A percentile compares a stretch with the other conserved stretches of the same genome.
Conservation (phyloP, 2,797 vertebrate genomes). For the Bovichtus variegatus region DNA sequence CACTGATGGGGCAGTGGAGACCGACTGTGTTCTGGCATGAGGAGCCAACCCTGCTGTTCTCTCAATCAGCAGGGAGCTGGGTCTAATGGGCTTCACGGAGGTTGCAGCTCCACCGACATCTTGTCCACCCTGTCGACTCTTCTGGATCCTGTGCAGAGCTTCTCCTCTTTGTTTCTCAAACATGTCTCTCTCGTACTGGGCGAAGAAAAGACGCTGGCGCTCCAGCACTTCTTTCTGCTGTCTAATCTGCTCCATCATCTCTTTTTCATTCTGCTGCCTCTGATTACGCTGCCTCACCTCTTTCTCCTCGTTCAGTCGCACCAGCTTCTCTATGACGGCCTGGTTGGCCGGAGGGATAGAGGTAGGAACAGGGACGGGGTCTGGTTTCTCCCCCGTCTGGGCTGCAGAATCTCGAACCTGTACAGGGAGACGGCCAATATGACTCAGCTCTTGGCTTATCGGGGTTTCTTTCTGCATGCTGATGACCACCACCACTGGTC, state of each 20-base stretch:
- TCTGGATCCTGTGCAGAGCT: constrained; percentile 86
- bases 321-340: constrained; percentile 82
- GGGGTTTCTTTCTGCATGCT: constrained; percentile 85
- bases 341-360: constrained; percentile 53
- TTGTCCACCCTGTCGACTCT: constrained; percentile 73
- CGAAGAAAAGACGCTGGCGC: constrained; percentile 88
- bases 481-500: constrained; percentile 86
- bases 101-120: constrained; percentile 3
- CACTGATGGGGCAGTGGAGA: constrained; percentile 51
- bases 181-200: constrained; percentile 84
- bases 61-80: constrained; percentile 82
- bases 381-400: constrained; percentile 56
- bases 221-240: constrained; percentile 91
- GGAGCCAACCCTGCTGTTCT: constrained; percentile 63
- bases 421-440: constrained; percentile 38
- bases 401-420: constrained; percentile 62
- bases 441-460: constrained; percentile 51
- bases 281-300: constrained; percentile 91
- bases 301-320: constrained; percentile 92
- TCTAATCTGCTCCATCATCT: constrained; percentile 96
- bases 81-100: constrained; percentile 70
- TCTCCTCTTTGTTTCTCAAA: constrained; percentile 88
- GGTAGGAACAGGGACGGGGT: constrained; percentile 23
- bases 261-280: constrained; percentile 91
- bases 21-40: constrained; percentile 75